A percentile compares a stretch with the other conserved stretches of the same genome.
Conservation (phyloP, 1,140 invertebrate genomes). For the Apis laboriosa region DNA sequence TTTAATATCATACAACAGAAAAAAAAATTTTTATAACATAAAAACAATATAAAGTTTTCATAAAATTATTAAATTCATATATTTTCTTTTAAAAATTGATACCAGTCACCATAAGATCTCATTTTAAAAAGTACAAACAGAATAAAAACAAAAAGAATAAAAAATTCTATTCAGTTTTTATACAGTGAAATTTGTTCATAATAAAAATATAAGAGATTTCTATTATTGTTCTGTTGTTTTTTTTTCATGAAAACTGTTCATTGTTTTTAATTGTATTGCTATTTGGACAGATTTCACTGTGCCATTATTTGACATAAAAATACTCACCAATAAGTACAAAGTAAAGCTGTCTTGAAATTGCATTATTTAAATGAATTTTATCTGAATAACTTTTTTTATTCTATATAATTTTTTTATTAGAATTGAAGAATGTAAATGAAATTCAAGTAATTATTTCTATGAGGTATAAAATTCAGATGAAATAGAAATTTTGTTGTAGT, state of each 20-base stretch:
- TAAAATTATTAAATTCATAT: background rate
- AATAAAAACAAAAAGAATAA: background rate
- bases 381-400: background rate
- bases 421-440: background rate
- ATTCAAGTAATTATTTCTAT: too few relatives aligned
- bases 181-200: background rate
- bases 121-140: constrained; percentile 14
- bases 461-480: background rate
- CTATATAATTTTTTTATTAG: background rate
- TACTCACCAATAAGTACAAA: constrained; percentile 36
- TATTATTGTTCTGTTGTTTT: background rate
- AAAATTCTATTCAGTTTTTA: background rate
- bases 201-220: background rate
- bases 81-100: background rate
- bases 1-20: too few relatives aligned
- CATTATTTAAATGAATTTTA: background rate
- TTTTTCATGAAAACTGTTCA: background rate
- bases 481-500: background rate
- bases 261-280: background rate
- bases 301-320: background rate
- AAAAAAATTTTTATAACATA: background rate
- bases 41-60: background rate
- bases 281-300: background rate
- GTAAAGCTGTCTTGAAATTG: constrained; percentile 51
- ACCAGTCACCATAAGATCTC: constrained; percentile 16